Evolutionary conservation across 2,797 vertebrate species (phyloP), one percentile per base, ranked within the genome.

Genomic region (Oceanodroma leucorhoa): DNA sequence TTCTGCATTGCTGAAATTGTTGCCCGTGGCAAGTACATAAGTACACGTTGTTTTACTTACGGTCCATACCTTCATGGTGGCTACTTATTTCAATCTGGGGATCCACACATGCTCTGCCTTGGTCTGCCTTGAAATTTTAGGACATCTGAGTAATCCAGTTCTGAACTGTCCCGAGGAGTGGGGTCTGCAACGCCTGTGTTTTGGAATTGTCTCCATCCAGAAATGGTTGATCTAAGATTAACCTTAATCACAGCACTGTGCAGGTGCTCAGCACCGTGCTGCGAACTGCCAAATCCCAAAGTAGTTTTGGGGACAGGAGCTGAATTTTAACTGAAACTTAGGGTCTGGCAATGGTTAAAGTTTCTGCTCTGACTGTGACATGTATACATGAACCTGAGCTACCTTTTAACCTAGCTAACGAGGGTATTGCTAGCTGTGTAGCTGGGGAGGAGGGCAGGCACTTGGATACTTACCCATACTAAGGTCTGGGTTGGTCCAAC

Each of bases 1-100:
- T 95, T 92, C 67, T 95, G 86, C 71, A 87, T 64, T 2, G 0
- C 77, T 95, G 92, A 61, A 76, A 76, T 84, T 75, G 83, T 89
- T 94, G 96, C 96, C 95, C 0, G 0, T 94, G 93, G 93, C 93
- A 91, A 95, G 87, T 92, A 76, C 71, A 36, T 50, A 73, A 88
- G 93, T 89, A 92, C 81, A 36, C 1, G 26, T 51, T 80, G 73
- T 91, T 94, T 91, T 66, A 46, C 45, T 91, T 79, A 55, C 0
- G 4, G 50, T 32, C 8, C 17, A 10, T 76, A 76, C 60, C 79
- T 90, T 90, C 55, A 18, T 0, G 1, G 26, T 50, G 76, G 46
- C 66, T 79, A 66, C 58, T 81, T 81, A 17, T 29, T 92, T 85
- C 84, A 51, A 16, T 27, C 41, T 62, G 65, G 24, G 34, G 7